Percentiles rank a stretch among this genome's conserved stretches.
These are phyloP conservation scores for Eupithecia inturbata DNA, from an alignment of 2,888 invertebrate species.

Conservation along the genomic window DNA sequence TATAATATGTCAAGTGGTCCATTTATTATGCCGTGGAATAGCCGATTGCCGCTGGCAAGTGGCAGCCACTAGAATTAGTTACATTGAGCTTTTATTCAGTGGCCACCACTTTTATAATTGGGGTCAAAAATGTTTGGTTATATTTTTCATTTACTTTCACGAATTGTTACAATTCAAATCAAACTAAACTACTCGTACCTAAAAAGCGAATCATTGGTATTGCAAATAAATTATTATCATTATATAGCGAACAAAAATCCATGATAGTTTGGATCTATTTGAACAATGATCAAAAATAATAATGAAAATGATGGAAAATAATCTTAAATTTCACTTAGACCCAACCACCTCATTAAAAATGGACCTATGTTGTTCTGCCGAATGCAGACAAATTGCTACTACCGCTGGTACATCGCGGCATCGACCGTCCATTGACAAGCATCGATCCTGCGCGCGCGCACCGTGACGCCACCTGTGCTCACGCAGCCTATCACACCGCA, in stretches of 20 bases:
- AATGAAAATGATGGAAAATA: neutral
- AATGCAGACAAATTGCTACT: neutral
- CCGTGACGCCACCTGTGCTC: slow-evolving; percentile 60
- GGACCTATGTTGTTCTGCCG: neutral
- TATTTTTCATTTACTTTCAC: neutral
- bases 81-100: slow-evolving; percentile 4
- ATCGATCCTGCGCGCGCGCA: slow-evolving; percentile 45
- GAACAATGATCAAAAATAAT: neutral
- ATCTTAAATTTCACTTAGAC: too few species aligned
- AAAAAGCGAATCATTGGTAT: neutral
- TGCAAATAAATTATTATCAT: neutral
- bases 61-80: neutral
- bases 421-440: neutral
- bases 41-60: slow-evolving; percentile 1
- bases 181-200: too few species aligned
- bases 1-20: slow-evolving; percentile 24
- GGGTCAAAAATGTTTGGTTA: neutral
- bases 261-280: neutral
- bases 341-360: neutral
- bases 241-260: too few species aligned
- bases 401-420: neutral
- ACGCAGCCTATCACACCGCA: slow-evolving; percentile 17
- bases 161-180: neutral
- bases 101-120: neutral
- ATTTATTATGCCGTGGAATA: slow-evolving; percentile 20